These are phyloP conservation scores for Amphilophus citrinellus DNA, from an alignment of 2,113 vertebrate species.

Conservation along the genomic window DNA sequence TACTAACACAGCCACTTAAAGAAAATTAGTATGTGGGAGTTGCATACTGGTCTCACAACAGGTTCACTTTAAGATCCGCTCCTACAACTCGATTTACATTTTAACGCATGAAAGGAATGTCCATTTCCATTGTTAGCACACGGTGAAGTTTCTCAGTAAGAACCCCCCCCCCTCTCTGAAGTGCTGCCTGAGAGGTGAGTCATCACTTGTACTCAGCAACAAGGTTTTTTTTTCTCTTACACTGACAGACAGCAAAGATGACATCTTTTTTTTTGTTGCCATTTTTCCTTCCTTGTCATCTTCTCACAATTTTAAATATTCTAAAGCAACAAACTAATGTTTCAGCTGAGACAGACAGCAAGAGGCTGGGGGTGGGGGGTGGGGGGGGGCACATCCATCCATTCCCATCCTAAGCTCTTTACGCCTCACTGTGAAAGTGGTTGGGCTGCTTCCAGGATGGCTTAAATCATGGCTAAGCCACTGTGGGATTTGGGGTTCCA, in stretches of 20 bases:
- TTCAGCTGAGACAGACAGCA: constrained; percentile 23
- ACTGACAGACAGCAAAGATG: background rate
- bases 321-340: constrained; percentile 26
- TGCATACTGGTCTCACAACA: constrained; percentile 8
- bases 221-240: background rate
- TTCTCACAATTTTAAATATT: background rate
- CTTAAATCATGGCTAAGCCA: constrained; percentile 71
- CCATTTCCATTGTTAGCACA: constrained; percentile 21
- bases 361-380: background rate
- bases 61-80: background rate
- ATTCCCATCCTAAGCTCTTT: constrained; percentile 67
- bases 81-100: constrained; percentile 19
- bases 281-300: background rate
- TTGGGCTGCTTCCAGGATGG: constrained; percentile 64
- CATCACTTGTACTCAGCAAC: constrained; percentile 9
- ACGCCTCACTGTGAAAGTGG: constrained; percentile 58
- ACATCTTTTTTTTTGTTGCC: background rate
- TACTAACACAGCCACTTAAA: constrained; percentile 39
- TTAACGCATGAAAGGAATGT: constrained; percentile 35
- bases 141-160: background rate
- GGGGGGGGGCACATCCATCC: constrained; percentile 22
- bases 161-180: background rate
- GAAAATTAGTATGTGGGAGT: constrained; percentile 44
- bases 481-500: constrained; percentile 56
- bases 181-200: constrained; percentile 34